Evolutionary conservation across 1,140 invertebrate species (phyloP).

Genomic region (Atta cephalotes): DNA sequence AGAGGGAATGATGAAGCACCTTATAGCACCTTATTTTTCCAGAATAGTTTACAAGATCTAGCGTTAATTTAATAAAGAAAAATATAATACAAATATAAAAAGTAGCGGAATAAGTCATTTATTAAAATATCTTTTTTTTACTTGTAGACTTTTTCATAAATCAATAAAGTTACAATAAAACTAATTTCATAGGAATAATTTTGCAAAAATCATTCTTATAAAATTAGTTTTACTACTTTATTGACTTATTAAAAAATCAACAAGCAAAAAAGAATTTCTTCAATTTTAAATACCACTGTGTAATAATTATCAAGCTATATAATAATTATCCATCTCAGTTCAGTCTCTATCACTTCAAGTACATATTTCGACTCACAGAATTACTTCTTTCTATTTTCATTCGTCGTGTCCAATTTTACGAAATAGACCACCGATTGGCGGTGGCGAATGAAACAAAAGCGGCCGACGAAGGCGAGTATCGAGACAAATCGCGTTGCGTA

Average conservation of each 20-base stretch:
- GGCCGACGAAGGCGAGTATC: conserved; percentile 61
- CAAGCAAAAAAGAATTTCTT: background rate
- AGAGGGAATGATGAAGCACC: background rate
- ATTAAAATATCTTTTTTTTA: background rate
- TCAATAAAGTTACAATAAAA: background rate
- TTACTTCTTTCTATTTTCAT: background rate
- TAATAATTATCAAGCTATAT: background rate
- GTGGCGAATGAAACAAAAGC: conserved; percentile 64
- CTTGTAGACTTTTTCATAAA: background rate
- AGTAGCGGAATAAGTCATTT: background rate
- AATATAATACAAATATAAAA: background rate
- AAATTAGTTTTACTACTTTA: too few species aligned
- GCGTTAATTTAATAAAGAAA: background rate
- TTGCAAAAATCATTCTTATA: background rate
- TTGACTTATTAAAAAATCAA: too few species aligned
- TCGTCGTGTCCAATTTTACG: conserved; percentile 16
- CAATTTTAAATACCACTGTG: background rate
- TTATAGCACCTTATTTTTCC: background rate
- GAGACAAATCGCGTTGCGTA: conserved; percentile 82
- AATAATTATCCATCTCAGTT: background rate
- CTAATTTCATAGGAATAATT: background rate
- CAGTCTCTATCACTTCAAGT: background rate
- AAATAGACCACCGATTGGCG: background rate
- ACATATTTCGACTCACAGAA: background rate
- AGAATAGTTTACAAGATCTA: background rate